Evolutionary conservation across 1,140 invertebrate species (phyloP).

Genomic region (Drosophila athabasca): DNA sequence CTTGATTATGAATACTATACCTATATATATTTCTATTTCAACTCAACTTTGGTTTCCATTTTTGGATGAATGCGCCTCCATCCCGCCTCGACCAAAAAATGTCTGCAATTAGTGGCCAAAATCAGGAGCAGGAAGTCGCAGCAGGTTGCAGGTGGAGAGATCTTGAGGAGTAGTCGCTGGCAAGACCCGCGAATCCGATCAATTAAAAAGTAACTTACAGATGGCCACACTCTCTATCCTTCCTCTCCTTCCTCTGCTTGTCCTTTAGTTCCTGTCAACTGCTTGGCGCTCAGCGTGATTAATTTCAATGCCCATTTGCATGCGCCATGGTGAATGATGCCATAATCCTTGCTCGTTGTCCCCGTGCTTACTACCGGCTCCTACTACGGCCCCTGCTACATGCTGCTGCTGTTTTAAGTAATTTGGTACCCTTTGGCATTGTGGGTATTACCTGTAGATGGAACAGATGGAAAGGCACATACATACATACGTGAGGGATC

Average conservation of each 20-base stretch:
- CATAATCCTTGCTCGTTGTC: conserved; percentile 68
- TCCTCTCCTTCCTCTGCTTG: too few relatives aligned
- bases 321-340: conserved; percentile 64
- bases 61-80: conserved; percentile 43
- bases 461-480: neutral
- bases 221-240: conserved; percentile 23
- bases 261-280: conserved; percentile 20
- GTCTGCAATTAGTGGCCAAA: conserved; percentile 67
- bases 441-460: conserved; percentile 27
- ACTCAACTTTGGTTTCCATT: neutral
- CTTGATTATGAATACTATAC: conserved; percentile 52
- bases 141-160: neutral
- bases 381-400: conserved; percentile 10
- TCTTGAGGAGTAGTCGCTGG: conserved; percentile 22
- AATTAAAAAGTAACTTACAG: conserved; percentile 63
- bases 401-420: conserved; percentile 57
- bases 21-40: conserved; percentile 7
- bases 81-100: neutral
- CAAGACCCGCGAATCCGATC: conserved; percentile 43
- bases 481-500: too few relatives aligned
- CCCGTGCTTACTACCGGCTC: conserved; percentile 4
- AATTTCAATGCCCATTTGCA: conserved; percentile 73
- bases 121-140: conserved; percentile 5
- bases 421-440: conserved; percentile 56
- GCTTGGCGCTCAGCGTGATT: conserved; percentile 59